These are phyloP conservation scores for Drosophila phalerata DNA, from an alignment of 2,888 invertebrate genomes.

Conservation along the genomic window DNA sequence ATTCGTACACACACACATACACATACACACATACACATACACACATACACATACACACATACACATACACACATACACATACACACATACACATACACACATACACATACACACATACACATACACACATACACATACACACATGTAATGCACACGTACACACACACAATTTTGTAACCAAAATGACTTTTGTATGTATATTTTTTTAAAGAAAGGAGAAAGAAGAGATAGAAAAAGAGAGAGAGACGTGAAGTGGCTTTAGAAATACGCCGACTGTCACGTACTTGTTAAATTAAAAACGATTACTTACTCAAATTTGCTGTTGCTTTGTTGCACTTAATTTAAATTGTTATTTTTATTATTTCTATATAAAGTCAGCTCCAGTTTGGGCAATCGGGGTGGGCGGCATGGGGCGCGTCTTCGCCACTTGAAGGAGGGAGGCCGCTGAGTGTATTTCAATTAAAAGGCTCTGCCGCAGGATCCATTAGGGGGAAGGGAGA, in stretches of 20 bases:
- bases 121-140: neutral
- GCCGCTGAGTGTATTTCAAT: slow-evolving; percentile 66
- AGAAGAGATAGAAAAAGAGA: too few species aligned
- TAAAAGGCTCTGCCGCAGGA: slow-evolving; percentile 75
- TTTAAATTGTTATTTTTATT: slow-evolving; percentile 80
- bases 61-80: slow-evolving; percentile 1
- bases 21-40: neutral
- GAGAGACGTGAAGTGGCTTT: neutral
- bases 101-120: slow-evolving; percentile 4
- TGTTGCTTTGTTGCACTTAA: slow-evolving; percentile 69
- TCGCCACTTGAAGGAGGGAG: neutral
- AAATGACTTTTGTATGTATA: slow-evolving; percentile 45
- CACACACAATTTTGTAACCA: slow-evolving; percentile 18
- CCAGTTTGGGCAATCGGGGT: slow-evolving; percentile 1
- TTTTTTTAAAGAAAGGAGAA: neutral
- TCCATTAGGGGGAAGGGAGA: slow-evolving; percentile 10
- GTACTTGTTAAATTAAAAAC: slow-evolving; percentile 79
- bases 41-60: too few species aligned
- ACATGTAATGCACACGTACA: neutral
- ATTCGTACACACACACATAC: slow-evolving; percentile 6
- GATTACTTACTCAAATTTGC: slow-evolving; percentile 76
- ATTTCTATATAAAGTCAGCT: slow-evolving; percentile 73
- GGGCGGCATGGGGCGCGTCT: neutral
- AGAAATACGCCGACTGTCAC: slow-evolving; percentile 64
- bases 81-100: neutral